Conservation (phyloP, 2,797 vertebrate genomes). For the Lindbergichthys nudifrons region DNA sequence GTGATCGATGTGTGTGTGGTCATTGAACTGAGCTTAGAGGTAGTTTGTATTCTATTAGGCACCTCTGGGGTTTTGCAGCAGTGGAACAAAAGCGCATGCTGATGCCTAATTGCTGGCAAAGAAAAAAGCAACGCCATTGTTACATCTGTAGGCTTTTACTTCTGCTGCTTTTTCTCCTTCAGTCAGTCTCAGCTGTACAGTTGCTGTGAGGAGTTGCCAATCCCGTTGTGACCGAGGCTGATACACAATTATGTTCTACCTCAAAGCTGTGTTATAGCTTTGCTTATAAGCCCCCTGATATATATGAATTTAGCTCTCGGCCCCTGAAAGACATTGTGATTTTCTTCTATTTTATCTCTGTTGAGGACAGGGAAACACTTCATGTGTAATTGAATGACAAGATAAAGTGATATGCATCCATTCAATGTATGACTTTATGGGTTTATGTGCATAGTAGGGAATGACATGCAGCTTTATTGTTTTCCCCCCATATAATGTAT, state of each 20-base stretch:
- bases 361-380: not conserved
- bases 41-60: constrained; percentile 81
- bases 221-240: not conserved
- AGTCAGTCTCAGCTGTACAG: not conserved
- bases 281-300: not conserved
- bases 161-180: not conserved
- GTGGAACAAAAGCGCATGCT: constrained; percentile 57
- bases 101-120: constrained; percentile 62
- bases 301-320: not conserved
- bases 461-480: not conserved
- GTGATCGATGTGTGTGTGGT: constrained; percentile 75
- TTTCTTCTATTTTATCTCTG: not conserved
- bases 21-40: constrained; percentile 69
- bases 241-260: not conserved
- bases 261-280: constrained; percentile 4
- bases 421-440: not conserved
- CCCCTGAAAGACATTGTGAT: not conserved
- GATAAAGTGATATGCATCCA: not conserved
- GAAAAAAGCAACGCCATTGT: constrained; percentile 30
- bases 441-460: not conserved
- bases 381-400: not conserved
- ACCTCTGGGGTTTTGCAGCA: constrained; percentile 62
- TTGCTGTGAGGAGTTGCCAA: constrained; percentile 16
- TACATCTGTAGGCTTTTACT: constrained; percentile 16
- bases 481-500: no score